Conservation (phyloP, 92 coral and sea anemone genomes). For the Phenganax stokvisi region DNA sequence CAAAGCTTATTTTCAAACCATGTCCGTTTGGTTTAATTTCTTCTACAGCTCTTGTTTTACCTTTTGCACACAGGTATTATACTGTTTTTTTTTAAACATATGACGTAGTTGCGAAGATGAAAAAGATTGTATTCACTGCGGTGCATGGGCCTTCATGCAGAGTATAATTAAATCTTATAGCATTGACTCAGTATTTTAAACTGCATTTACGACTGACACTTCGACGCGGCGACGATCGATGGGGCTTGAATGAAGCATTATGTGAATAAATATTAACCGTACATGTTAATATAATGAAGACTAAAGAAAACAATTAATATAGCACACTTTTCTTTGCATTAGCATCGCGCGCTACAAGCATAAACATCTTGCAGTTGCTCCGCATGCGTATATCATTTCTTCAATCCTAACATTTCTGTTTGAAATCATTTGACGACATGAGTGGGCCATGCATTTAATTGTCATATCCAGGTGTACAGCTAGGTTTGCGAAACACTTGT, state of each 20-base stretch:
- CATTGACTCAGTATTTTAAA: neutral
- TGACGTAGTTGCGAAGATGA: neutral
- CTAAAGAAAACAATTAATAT: neutral
- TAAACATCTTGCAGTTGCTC: neutral
- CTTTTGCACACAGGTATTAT: no score
- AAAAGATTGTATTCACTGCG: neutral
- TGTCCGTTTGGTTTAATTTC: neutral
- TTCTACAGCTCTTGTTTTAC: neutral
- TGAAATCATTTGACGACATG: no score
- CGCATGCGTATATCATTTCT: neutral
- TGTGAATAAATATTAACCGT: conserved; percentile 1
- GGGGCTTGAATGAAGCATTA: neutral
- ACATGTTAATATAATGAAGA: neutral
- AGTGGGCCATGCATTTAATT: no score
- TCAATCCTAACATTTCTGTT: no score
- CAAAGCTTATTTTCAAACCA: neutral
- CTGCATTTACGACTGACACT: neutral
- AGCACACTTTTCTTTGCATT: neutral
- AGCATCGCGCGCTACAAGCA: neutral
- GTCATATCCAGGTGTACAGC: no score
- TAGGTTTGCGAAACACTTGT: no score
- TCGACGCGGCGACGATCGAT: neutral
- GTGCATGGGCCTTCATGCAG: no score
- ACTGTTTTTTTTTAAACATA: neutral
- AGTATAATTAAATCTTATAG: neutral